Evolutionary conservation across 2,888 invertebrate genomes (phyloP).

Genomic region (Parascotia fuliginaria): DNA sequence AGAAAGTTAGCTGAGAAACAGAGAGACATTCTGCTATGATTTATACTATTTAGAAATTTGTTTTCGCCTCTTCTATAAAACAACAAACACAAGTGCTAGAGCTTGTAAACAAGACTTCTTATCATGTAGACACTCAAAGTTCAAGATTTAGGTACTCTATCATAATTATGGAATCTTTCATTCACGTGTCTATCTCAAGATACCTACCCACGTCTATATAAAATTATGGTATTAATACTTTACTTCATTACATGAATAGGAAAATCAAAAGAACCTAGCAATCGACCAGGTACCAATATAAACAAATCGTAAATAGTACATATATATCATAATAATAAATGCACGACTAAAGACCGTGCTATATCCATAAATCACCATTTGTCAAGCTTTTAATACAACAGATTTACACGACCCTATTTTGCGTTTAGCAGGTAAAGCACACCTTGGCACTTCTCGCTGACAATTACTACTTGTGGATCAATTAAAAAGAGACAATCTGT

Average conservation of each 20-base stretch:
- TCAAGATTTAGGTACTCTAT: background rate
- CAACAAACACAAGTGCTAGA: background rate
- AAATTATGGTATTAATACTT: background rate
- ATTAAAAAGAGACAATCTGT: constrained; percentile 36
- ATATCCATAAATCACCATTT: constrained; percentile 5
- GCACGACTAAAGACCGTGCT: constrained; percentile 1
- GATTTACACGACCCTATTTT: constrained; percentile 10
- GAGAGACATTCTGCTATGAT: no score
- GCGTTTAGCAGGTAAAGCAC: constrained; percentile 18
- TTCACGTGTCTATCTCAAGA: background rate
- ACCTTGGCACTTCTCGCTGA: constrained; percentile 23
- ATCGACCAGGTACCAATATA: background rate
- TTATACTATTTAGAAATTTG: no score
- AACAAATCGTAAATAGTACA: background rate
- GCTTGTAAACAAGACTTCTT: constrained; percentile 1
- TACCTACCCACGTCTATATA: no score
- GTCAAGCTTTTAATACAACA: constrained; percentile 9
- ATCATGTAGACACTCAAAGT: background rate
- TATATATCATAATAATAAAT: background rate
- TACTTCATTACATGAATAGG: background rate
- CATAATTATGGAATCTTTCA: background rate
- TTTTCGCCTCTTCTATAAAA: background rate
- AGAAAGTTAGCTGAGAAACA: no score
- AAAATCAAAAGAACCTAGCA: no score
- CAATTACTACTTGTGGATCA: constrained; percentile 43